Conservation (phyloP, 2,888 invertebrate genomes). For the Sphaerophoria taeniata region DNA sequence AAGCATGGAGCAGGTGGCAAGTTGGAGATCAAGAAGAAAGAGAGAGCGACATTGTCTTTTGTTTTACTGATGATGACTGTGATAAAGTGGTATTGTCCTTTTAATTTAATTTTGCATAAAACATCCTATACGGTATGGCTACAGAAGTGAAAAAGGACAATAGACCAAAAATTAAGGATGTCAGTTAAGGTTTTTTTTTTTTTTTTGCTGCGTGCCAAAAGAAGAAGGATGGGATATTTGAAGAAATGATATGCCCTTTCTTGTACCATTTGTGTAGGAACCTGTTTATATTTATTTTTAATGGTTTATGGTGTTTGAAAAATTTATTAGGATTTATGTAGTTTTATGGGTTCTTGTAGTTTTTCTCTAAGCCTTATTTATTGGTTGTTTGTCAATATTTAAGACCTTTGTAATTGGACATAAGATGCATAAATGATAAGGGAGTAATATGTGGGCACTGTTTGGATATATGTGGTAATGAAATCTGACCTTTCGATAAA, state of each 20-base stretch:
- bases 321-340: constrained; percentile 36
- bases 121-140: neutral
- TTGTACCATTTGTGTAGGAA: neutral
- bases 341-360: constrained; percentile 27
- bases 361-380: constrained; percentile 19
- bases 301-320: constrained; percentile 33
- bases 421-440: constrained; percentile 15
- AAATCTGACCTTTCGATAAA: no score
- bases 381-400: constrained; percentile 28
- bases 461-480: no score
- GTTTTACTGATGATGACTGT: constrained; percentile 49
- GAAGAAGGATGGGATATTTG: neutral
- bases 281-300: neutral
- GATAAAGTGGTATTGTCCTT: constrained; percentile 56
- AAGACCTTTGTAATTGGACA: constrained; percentile 30
- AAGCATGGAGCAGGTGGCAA: neutral
- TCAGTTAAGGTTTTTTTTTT: constrained; percentile 6
- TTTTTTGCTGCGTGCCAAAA: neutral
- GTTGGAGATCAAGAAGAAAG: neutral
- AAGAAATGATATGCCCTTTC: neutral
- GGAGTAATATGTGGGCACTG: neutral
- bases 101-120: constrained; percentile 59
- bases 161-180: constrained; percentile 39
- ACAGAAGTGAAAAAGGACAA: constrained; percentile 26
- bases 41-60: neutral